phyloP scores from a whole-genome alignment of 64 coral and sea anemone species.

The Actinia equina region DNA sequence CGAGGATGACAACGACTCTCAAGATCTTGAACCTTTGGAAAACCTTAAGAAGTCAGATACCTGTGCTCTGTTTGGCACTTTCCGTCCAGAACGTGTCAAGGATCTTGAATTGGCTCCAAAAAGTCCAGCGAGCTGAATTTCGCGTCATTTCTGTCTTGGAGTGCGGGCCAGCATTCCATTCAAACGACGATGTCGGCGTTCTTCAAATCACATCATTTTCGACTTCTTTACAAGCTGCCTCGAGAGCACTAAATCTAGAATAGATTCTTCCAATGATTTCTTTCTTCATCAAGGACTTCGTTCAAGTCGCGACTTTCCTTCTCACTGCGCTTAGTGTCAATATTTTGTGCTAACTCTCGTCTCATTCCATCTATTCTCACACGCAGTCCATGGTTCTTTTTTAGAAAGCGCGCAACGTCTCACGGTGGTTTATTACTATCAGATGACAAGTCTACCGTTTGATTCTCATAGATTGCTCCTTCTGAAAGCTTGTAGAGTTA shows the following conservation, averaged over 20 bases:
- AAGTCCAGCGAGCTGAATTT: slow-evolving; percentile 72
- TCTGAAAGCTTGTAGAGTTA: slow-evolving; percentile 8
- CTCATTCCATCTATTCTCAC: slow-evolving; percentile 24
- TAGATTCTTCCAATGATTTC: slow-evolving; percentile 24
- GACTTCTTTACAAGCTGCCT: slow-evolving; percentile 25
- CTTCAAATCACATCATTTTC: slow-evolving; percentile 13
- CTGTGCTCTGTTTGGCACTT: slow-evolving; percentile 1
- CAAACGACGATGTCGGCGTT: slow-evolving; percentile 25
- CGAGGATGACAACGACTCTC: slow-evolving; percentile 46
- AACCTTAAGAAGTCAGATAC: slow-evolving; percentile 52
- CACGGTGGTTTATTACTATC: slow-evolving; percentile 3
- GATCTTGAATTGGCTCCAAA: slow-evolving; percentile 51
- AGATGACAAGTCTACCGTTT: slow-evolving; percentile 6
- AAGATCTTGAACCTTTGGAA: slow-evolving; percentile 53
- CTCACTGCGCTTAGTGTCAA: slow-evolving; percentile 18
- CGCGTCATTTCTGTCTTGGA: slow-evolving; percentile 60
- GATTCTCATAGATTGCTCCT: too few species aligned
- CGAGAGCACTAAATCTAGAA: slow-evolving; percentile 25
- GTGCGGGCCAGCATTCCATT: slow-evolving; percentile 47
- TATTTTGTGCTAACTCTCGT: slow-evolving; percentile 28
- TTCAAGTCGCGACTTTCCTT: slow-evolving; percentile 24
- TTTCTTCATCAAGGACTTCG: slow-evolving; percentile 11
- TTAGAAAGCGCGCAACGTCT: neutral
- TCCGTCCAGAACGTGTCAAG: slow-evolving; percentile 34
- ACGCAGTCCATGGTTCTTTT: slow-evolving; percentile 19